phyloP scores from a whole-genome alignment of 2,888 invertebrate species.

The Bursaphelenchus okinawaensis region DNA sequence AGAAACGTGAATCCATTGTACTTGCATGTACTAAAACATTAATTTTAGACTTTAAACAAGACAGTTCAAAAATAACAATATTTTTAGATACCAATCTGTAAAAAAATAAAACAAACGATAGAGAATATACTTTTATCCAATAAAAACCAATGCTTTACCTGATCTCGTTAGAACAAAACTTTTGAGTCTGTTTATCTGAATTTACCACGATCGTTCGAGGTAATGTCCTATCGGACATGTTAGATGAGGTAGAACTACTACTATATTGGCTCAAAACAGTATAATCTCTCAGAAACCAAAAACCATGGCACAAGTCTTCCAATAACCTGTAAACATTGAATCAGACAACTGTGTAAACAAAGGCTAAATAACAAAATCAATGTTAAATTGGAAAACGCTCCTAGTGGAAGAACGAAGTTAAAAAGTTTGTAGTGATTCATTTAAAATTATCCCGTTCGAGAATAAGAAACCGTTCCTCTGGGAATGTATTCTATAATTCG shows the following conservation, averaged over 20 bases:
- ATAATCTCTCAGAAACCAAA: constrained; percentile 2
- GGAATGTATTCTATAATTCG: too few relatives aligned
- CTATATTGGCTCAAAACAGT: not conserved
- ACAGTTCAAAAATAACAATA: not conserved
- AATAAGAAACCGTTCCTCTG: too few relatives aligned
- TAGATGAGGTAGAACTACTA: constrained; percentile 4
- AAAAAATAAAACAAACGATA: too few relatives aligned
- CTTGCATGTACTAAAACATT: constrained; percentile 79
- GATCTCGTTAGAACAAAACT: constrained; percentile 34
- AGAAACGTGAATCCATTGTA: constrained; percentile 78
- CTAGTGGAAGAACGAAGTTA: too few relatives aligned
- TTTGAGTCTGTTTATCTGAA: constrained; percentile 19
- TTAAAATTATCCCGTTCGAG: too few relatives aligned
- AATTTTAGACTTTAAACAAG: not conserved
- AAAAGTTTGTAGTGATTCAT: too few relatives aligned
- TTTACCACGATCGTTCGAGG: constrained; percentile 26
- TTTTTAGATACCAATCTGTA: not conserved
- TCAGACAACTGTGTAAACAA: not conserved
- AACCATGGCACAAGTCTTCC: constrained; percentile 11
- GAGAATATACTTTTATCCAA: constrained; percentile 1
- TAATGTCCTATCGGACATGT: constrained; percentile 1
- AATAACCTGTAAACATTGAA: not conserved
- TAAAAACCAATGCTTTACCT: constrained; percentile 22
- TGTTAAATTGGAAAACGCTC: not conserved
- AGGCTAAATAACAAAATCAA: not conserved